Percentiles rank a stretch among this genome's conserved stretches.
phyloP scores from a whole-genome alignment of 2,888 invertebrate genomes.

The Diarsia dahlii region DNA sequence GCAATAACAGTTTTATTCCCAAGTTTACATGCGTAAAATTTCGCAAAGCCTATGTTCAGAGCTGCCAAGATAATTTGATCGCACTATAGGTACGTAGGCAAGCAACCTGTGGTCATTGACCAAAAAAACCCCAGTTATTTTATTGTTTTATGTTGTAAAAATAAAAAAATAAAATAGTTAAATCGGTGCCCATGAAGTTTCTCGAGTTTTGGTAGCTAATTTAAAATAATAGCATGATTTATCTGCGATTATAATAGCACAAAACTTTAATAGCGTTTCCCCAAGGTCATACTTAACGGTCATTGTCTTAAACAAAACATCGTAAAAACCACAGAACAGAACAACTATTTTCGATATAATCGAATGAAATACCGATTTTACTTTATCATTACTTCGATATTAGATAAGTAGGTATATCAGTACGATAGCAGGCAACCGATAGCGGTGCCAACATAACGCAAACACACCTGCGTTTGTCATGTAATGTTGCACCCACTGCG shows the following conservation, averaged over 20 bases:
- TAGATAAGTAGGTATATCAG: conserved; percentile 47
- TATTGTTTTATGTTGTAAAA: not conserved
- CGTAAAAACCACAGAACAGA: no score
- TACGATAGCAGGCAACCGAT: conserved; percentile 53
- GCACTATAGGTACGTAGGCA: not conserved
- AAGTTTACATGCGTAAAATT: no score
- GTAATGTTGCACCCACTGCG: conserved; percentile 56
- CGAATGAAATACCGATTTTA: conserved; percentile 44
- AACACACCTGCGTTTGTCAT: conserved; percentile 57
- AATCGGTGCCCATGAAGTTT: not conserved
- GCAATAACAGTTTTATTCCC: no score
- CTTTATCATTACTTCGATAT: conserved; percentile 53
- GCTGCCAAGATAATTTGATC: no score
- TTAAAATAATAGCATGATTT: not conserved
- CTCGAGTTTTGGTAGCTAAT: not conserved
- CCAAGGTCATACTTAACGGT: conserved; percentile 49
- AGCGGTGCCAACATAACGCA: conserved; percentile 53
- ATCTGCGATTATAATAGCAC: not conserved
- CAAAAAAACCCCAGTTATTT: not conserved
- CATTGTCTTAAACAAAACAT: conserved; percentile 37
- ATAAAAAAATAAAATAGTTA: not conserved
- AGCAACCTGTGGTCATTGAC: not conserved
- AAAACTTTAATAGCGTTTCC: not conserved
- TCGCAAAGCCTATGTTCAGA: no score
- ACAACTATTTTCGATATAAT: conserved; percentile 42